Conservation (phyloP, 2,888 invertebrate species). For the Hofmannophila pseudospretella region DNA sequence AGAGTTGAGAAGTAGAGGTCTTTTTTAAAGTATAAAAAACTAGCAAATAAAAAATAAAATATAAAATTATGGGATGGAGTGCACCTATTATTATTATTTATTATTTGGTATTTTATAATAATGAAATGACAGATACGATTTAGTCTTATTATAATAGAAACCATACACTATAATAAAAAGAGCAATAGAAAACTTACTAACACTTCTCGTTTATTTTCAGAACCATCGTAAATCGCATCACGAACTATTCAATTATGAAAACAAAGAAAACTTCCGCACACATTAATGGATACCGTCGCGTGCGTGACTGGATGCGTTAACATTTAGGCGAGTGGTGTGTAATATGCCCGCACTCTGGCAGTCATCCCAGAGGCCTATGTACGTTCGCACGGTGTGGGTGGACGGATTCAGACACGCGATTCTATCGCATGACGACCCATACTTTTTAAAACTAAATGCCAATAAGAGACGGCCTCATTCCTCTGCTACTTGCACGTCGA, state of each 20-base stretch:
- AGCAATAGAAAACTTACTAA: constrained; percentile 1
- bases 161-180: neutral
- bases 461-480: constrained; percentile 51
- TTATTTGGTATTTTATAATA: too few relatives aligned
- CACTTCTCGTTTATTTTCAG: constrained; percentile 30
- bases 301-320: constrained; percentile 46
- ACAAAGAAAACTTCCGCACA: constrained; percentile 32
- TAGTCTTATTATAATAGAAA: too few relatives aligned
- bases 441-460: constrained; percentile 41
- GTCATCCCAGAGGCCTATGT: constrained; percentile 79
- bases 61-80: too few relatives aligned
- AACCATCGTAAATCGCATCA: constrained; percentile 15
- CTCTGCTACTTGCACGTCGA: constrained; percentile 36
- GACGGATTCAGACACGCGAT: constrained; percentile 84
- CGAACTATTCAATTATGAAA: constrained; percentile 53
- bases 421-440: constrained; percentile 80
- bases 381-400: constrained; percentile 83
- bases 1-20: too few relatives aligned
- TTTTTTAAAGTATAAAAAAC: too few relatives aligned
- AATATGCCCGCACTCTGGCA: constrained; percentile 80
- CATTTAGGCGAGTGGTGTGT: constrained; percentile 28
- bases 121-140: too few relatives aligned
- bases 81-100: too few relatives aligned
- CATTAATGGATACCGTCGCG: constrained; percentile 40
- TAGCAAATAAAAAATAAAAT: too few relatives aligned